Base-by-base conservation (phyloP, 2,888 invertebrate genomes). In the Zaprionus obscuricornis region DNA sequence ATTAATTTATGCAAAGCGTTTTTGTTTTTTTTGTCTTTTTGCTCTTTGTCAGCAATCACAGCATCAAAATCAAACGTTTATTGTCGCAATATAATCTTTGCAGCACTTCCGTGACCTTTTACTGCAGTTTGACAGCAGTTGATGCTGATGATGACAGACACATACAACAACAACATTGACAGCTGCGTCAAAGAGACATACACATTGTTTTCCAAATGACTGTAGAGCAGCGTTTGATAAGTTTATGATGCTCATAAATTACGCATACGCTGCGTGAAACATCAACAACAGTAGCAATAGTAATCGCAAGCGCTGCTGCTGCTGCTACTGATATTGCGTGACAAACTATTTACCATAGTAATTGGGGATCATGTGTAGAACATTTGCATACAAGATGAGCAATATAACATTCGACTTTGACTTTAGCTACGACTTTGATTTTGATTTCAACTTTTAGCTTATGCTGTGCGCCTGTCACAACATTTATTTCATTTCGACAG, bases 51-150 rank as follows among this genome's bases (percentile, higher is more conserved):
- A 51, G 27, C 57, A 27, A 24, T 26, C 26, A 3, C 31, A 10
- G 7, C 7, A 31, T 55, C 60, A 46, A n/a, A 70, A 69, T 78
- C 52, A 63, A 83, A 60, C 76, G 75, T 47, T 83, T 85, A 78
- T 78, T 78, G 75, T 83, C 64, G 66, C 71, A 50, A 51, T 57
- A 58, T 37, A 47, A 58, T 55, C 31, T 51, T 33, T 49, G 45
- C 65, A 50, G 60, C 65, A 66, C 74, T 76, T 79, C 82, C 82
- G 74, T 67, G 74, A 86, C 86, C 86, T 79, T 84, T 79, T 16
- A 31, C 34, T 18, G n/a, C 5, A 16, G 27, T 26, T n/a, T 22
- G 18, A 31, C 40, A 31, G 56, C 60, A 43, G 46, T 33, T 29
- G 47, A 49, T n/a, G n/a, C n/a, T n/a, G n/a, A n/a, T n/a, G n/a